Percentiles rank a stretch among this genome's conserved stretches.
Conservation (phyloP, 2,888 invertebrate species). For the Elysia crispata region DNA sequence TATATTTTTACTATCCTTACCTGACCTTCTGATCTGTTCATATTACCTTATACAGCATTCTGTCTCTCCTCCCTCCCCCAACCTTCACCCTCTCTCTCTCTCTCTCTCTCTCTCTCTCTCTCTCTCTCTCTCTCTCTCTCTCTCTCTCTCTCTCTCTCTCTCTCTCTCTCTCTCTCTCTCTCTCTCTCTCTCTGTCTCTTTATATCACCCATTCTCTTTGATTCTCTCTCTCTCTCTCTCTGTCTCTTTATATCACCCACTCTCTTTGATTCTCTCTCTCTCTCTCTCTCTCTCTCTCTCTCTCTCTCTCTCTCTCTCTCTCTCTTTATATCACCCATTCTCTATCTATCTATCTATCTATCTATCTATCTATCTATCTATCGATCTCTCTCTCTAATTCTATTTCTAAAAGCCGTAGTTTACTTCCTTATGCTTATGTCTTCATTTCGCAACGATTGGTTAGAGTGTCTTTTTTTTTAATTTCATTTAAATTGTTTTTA, state of each 20-base stretch:
- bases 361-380: not conserved
- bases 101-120: not conserved
- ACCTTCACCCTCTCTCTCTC: not conserved
- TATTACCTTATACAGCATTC: no score
- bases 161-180: not conserved
- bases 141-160: constrained; percentile 31
- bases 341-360: not conserved
- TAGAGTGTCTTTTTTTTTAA: no score
- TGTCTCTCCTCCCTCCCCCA: no score
- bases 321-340: not conserved
- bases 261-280: constrained; percentile 12
- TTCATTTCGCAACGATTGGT: no score
- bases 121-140: constrained; percentile 16
- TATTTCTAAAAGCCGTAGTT: no score
- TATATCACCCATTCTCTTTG: no score
- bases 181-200: not conserved
- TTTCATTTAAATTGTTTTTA: no score
- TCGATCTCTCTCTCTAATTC: not conserved
- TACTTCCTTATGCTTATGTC: no score
- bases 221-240: not conserved
- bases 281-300: not conserved
- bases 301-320: not conserved
- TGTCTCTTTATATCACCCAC: constrained; percentile 38
- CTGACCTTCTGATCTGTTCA: no score
- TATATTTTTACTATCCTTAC: no score